These are phyloP conservation scores for Mythimna loreyi DNA, from an alignment of 2,888 invertebrate genomes.

Conservation along the genomic window DNA sequence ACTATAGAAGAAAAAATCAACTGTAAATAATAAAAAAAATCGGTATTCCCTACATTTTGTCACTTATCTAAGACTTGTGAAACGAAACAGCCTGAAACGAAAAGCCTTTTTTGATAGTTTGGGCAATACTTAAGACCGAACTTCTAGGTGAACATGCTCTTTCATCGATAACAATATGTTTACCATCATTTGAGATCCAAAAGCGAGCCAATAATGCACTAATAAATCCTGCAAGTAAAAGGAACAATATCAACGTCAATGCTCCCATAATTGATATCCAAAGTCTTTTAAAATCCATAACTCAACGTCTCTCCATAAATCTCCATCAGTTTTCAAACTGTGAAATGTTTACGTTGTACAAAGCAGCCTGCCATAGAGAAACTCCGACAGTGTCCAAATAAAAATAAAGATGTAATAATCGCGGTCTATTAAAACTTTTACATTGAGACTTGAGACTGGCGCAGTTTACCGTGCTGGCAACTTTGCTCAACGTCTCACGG, in stretches of 20 bases:
- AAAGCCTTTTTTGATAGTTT: background rate
- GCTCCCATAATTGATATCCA: constrained; percentile 4
- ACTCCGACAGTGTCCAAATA: constrained; percentile 56
- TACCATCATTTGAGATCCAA: background rate
- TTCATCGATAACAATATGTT: background rate
- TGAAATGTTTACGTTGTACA: constrained; percentile 58
- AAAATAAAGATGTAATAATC: constrained; percentile 69
- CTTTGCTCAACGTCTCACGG: constrained; percentile 37
- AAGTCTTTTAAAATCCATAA: constrained; percentile 18
- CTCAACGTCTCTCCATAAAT: constrained; percentile 28
- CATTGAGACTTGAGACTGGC: constrained; percentile 43
- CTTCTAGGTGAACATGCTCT: background rate
- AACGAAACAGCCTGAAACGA: no score
- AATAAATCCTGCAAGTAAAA: background rate
- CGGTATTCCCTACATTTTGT: no score
- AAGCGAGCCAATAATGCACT: background rate
- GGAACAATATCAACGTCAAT: background rate
- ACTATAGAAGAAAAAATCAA: no score
- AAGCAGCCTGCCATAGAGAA: constrained; percentile 41
- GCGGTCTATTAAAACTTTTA: constrained; percentile 74
- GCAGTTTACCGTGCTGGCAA: constrained; percentile 30
- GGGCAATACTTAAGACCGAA: no score
- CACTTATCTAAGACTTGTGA: no score
- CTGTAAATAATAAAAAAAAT: no score
- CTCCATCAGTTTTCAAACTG: constrained; percentile 36